phyloP scores from a whole-genome alignment of 2,797 vertebrate species.

The Lateolabrax maculatus region DNA sequence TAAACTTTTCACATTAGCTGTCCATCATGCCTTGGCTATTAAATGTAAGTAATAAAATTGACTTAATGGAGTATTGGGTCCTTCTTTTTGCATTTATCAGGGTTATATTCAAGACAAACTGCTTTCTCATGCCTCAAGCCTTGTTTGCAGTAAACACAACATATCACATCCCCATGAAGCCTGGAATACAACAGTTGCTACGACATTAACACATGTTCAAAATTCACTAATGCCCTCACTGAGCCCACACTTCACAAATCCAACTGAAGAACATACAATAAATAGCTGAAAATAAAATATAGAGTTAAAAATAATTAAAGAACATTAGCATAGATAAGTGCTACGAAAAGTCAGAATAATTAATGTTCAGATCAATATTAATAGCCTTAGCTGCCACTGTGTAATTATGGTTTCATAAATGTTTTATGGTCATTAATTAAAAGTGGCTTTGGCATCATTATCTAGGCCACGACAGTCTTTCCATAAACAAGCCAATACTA shows the following conservation, averaged over 20 bases:
- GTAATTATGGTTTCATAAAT: constrained; percentile 79
- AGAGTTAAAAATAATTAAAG: constrained; percentile 43
- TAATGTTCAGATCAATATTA: constrained; percentile 78
- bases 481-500: constrained; percentile 77
- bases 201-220: constrained; percentile 12
- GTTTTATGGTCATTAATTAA: constrained; percentile 85
- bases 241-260: constrained; percentile 9
- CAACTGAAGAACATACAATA: constrained; percentile 11
- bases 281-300: constrained; percentile 47
- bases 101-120: constrained; percentile 8
- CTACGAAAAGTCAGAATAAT: constrained; percentile 71
- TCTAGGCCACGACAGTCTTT: constrained; percentile 77
- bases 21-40: not conserved
- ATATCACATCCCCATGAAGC: not conserved
- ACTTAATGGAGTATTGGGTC: not conserved
- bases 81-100: not conserved
- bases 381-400: constrained; percentile 71
- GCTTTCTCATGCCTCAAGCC: constrained; percentile 4
- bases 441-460: constrained; percentile 79
- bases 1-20: constrained; percentile 13
- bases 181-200: not conserved
- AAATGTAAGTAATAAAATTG: constrained; percentile 2
- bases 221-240: not conserved
- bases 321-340: constrained; percentile 48
- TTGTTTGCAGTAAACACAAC: not conserved